phyloP scores from a whole-genome alignment of 2,888 invertebrate species.

The Melikaiella ostensackeni region DNA sequence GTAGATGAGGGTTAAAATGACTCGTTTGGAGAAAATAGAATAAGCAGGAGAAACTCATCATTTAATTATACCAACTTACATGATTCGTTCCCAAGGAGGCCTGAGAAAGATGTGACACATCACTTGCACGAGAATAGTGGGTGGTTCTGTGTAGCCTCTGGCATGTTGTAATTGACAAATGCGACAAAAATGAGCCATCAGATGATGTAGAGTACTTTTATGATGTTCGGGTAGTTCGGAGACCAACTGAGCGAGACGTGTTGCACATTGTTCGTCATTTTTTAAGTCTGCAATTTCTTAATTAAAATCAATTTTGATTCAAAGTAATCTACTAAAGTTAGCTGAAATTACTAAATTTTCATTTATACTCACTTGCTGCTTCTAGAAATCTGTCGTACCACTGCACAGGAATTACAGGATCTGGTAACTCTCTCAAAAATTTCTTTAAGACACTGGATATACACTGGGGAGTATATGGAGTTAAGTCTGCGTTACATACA shows the following conservation, averaged over 20 bases:
- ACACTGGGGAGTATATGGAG: conserved; percentile 78
- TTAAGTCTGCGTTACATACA: conserved; percentile 77
- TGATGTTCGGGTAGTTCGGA: conserved; percentile 83
- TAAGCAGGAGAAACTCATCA: too few species aligned
- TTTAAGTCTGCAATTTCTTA: conserved; percentile 74
- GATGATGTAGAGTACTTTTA: conserved; percentile 81
- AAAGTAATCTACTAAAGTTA: neutral
- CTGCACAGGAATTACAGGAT: conserved; percentile 86
- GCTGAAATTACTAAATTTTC: neutral
- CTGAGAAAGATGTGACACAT: conserved; percentile 86
- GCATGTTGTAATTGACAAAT: conserved; percentile 84
- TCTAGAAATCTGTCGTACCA: conserved; percentile 86
- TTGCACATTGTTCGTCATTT: conserved; percentile 80
- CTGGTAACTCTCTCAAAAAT: conserved; percentile 85
- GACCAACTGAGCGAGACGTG: conserved; percentile 79
- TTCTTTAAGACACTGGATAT: conserved; percentile 84
- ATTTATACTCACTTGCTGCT: conserved; percentile 76
- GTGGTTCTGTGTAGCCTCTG: conserved; percentile 82
- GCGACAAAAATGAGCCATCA: conserved; percentile 86
- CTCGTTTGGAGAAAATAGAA: neutral
- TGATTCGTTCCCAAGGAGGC: conserved; percentile 87
- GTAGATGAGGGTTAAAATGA: neutral
- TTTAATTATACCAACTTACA: conserved; percentile 78
- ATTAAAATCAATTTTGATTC: neutral
- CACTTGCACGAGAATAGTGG: conserved; percentile 84